Conservation (phyloP, 2,888 invertebrate genomes). For the Myopa testacea region DNA sequence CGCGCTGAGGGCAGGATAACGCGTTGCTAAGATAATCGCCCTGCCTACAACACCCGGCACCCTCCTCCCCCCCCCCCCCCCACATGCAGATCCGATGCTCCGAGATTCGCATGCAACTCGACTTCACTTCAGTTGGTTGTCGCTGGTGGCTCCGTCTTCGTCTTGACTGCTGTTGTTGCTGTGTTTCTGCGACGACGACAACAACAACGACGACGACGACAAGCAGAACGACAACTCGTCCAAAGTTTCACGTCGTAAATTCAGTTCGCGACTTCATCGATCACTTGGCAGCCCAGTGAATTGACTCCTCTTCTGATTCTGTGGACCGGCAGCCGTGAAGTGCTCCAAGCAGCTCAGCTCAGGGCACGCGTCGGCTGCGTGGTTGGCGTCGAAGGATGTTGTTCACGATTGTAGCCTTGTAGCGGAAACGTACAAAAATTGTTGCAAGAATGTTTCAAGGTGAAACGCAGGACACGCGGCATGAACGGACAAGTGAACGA, state of each 20-base stretch:
- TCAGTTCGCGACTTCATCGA: constrained; percentile 65
- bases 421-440: constrained; percentile 19
- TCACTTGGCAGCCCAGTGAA: constrained; percentile 57
- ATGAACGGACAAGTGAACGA: not conserved
- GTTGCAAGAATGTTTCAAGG: constrained; percentile 15
- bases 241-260: constrained; percentile 67
- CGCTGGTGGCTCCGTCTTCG: not conserved
- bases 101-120: too few species aligned
- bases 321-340: not conserved
- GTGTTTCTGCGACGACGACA: not conserved
- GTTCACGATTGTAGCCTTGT: not conserved
- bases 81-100: not conserved
- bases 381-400: not conserved
- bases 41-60: too few species aligned
- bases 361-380: constrained; percentile 39
- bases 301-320: constrained; percentile 30
- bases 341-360: not conserved
- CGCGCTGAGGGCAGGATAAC: too few species aligned
- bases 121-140: too few species aligned
- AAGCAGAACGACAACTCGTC: not conserved
- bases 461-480: not conserved
- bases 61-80: too few species aligned
- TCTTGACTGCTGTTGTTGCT: not conserved
- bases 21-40: too few species aligned
- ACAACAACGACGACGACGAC: not conserved